Evolutionary conservation across 1,140 invertebrate species (phyloP), one percentile per base, ranked within the genome.

Genomic region (Anthonomus grandis): DNA sequence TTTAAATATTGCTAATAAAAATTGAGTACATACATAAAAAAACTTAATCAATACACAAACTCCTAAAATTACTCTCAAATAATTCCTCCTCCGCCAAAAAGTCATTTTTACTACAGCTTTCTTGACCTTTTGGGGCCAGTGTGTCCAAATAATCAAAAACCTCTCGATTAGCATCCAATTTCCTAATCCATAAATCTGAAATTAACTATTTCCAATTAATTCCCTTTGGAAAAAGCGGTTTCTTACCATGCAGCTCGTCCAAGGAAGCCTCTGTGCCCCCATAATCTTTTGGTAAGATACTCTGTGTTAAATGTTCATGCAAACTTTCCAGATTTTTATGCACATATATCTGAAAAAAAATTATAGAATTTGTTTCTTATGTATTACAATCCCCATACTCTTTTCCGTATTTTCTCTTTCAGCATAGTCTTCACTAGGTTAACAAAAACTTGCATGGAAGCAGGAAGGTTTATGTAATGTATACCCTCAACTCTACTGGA

Each of bases 401-500:
- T 74, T 22, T 72, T 70, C 19, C 70, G 71, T 59, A 79, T 62
- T 59, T 80, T 80, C 17, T 76, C 70, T 18, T 71, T 76, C 64
- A 79, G 67, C 44, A 81, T 75, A 5, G 68, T 66, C 37, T 75
- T 76, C n/a, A 77, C 71, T 27, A 79, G 60, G 46, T 75, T 75
- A 48, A 79, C 77, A 0, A 81, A 60, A 0, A 72, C 68, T 52
- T 80, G 77, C 59, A 81, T 78, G 0, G 72, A 74, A 5, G 69
- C 15, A 0, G 77, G 75, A 25, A 74, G 69, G 64, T 81, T 78
- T n/a, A 82, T 67, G 52, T 78, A 77, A 60, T 81, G 77, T 25
- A 81, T 73, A 8, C 74, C 76, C 55, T 81, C 79, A 4, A 77
- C 76, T 49, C 79, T 69, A 25, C 79, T 71, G 2, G 79, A 80